Evolutionary conservation across 2,888 invertebrate species (phyloP), one percentile per base, ranked within the genome.

Genomic region (Tineola bisselliella): DNA sequence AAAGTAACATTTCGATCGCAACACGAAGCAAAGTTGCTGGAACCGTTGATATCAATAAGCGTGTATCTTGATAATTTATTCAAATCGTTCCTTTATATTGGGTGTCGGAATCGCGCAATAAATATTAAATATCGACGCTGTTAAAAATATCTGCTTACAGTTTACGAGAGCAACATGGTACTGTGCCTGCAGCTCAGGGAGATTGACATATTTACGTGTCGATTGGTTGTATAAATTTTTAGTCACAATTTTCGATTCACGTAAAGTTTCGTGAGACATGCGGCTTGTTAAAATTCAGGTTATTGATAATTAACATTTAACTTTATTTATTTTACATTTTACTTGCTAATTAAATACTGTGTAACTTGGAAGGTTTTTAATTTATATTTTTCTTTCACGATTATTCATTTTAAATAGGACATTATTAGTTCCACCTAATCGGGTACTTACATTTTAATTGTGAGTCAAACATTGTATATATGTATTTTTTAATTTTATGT

Each of bases 71-170:
- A 19, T 75, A 63, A 81, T 79, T 76, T 77, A 79, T 77, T 82
- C 79, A 82, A 83, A 84, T 83, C 81, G 75, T 71, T 67, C 64
- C 73, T 73, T 82, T 80, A 84, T 84, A 84, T 84, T 83, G 83
- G 81, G 82, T 84, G 84, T 83, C 80, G 71, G 79, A 78, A 77
- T 79, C 81, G 75, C 56, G 61, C 78, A 77, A 87, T 87, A 87
- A 87, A 87, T 87, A 86, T 86, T 84, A 83, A 87, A 87, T 87
- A 87, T 87, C 84, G 83, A 78, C 71, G 80, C 76, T 73, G 79
- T 83, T 84, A 84, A 84, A 64, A 84, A 84, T 87, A 87, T 87
- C 87, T 77, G 66, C 79, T 87, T 87, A 87, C 87, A 84, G 69
- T 87, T 87, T 87, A 87, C 76, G 87, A 86, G 86, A 77, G 76